Evolutionary conservation across 2,113 vertebrate genomes (phyloP), one percentile per base, ranked within the genome.

Genomic region (Dissostichus mawsoni): DNA sequence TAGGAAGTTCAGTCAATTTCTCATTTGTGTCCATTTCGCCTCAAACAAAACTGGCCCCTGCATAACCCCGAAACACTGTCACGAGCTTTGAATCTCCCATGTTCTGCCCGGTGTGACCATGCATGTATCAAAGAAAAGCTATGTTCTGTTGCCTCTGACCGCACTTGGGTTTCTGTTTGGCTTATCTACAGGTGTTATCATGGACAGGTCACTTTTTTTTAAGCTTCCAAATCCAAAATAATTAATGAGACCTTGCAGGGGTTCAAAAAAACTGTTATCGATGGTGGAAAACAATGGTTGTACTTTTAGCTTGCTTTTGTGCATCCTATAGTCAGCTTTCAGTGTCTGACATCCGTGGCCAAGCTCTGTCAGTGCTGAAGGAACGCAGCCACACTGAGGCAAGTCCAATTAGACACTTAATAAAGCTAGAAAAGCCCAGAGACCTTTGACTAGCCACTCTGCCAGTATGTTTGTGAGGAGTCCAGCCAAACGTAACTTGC

Each of bases 351-450:
- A 79, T 85, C 66, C 73, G 69, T 64, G 36, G 20, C 52, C 50
- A 50, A 56, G 51, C 58, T 48, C 68, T 62, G 62, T 76, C 36
- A 18, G 50, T 61, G 23, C 69, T 11, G 62, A 13, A 69, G 62
- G 74, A 67, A 64, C 5, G 17, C 74, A 63, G 61, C 63, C 74
- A 61, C 74, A 76, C n/a, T 55, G 69, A 79, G 68, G 61, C 57
- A 68, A 69, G 71, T 68, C 71, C 85, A 41, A 84, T 89, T 55
- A 80, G 76, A 85, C 70, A 80, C 83, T 70, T 80, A 84, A 73
- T 83, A 86, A 77, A 89, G 64, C 79, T 71, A 57, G 47, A 81
- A 72, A 78, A 79, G 52, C 59, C 78, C 69, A 76, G n/a, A 25
- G 52, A 13, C 70, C 10, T 41, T 13, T 8, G n/a, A 62, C 71